Conservation (phyloP, 2,888 invertebrate genomes). For the Drosophila prolongata region DNA sequence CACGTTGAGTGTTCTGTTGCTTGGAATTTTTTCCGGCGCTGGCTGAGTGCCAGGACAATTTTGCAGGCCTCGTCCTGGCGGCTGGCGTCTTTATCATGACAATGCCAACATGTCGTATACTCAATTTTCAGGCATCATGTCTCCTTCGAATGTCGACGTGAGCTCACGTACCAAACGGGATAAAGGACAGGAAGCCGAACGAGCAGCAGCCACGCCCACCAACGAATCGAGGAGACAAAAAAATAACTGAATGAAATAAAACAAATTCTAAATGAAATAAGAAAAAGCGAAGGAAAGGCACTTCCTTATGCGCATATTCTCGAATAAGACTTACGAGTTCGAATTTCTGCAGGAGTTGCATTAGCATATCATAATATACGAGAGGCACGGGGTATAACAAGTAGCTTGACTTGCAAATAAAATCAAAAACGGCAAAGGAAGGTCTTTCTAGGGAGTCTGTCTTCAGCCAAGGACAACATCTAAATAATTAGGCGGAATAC, state of each 20-base stretch:
- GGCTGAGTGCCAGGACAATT: slow-evolving; percentile 43
- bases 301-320: slow-evolving; percentile 28
- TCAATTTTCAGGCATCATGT: slow-evolving; percentile 62
- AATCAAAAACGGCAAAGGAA: neutral
- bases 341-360: slow-evolving; percentile 15
- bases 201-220: slow-evolving; percentile 20
- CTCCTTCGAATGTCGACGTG: slow-evolving; percentile 62
- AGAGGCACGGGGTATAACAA: slow-evolving; percentile 14
- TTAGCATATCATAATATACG: slow-evolving; percentile 34
- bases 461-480: neutral
- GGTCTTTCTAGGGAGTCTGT: neutral
- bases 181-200: slow-evolving; percentile 4
- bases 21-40: slow-evolving; percentile 22
- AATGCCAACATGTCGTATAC: slow-evolving; percentile 71
- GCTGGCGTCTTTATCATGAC: slow-evolving; percentile 45
- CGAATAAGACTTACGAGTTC: slow-evolving; percentile 11
- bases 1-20: slow-evolving; percentile 35
- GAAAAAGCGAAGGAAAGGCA: neutral
- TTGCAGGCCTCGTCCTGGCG: slow-evolving; percentile 29
- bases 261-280: slow-evolving; percentile 40
- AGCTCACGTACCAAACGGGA: slow-evolving; percentile 60
- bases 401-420: slow-evolving; percentile 7
- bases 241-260: slow-evolving; percentile 34
- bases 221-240: neutral
- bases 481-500: neutral